Evolutionary conservation across 2,888 invertebrate species (phyloP).

Genomic region (Hydriomena furcata): DNA sequence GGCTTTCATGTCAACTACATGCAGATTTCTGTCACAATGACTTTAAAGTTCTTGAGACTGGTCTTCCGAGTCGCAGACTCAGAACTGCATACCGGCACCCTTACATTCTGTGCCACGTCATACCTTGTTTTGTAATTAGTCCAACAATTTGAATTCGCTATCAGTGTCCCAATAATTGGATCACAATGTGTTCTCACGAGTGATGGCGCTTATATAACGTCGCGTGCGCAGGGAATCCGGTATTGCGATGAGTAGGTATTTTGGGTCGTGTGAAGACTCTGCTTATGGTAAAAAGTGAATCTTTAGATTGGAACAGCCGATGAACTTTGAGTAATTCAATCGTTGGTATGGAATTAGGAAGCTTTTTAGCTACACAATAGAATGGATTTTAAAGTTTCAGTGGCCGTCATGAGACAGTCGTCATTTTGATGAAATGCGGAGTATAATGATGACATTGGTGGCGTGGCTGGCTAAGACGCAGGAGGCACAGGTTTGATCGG

Average conservation of each 20-base stretch:
- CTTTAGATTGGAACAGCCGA: constrained; percentile 12
- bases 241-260: constrained; percentile 24
- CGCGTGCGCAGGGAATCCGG: constrained; percentile 18
- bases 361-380: no score
- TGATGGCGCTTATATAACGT: constrained; percentile 32
- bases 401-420: no score
- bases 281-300: constrained; percentile 24
- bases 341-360: background rate
- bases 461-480: no score
- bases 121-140: constrained; percentile 25
- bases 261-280: constrained; percentile 32
- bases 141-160: constrained; percentile 29
- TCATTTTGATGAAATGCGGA: no score
- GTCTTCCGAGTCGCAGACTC: background rate
- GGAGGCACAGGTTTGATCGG: no score
- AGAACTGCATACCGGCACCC: background rate
- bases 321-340: constrained; percentile 12
- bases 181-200: constrained; percentile 30
- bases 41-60: no score
- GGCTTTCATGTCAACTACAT: no score
- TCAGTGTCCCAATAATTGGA: constrained; percentile 31
- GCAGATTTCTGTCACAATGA: no score
- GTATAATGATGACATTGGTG: no score
- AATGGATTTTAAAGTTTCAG: no score
- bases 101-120: constrained; percentile 16